Percentiles rank a stretch among this genome's conserved stretches.
Evolutionary conservation across 2,888 invertebrate genomes (phyloP).

Genomic region (Silvanus unidentatus): DNA sequence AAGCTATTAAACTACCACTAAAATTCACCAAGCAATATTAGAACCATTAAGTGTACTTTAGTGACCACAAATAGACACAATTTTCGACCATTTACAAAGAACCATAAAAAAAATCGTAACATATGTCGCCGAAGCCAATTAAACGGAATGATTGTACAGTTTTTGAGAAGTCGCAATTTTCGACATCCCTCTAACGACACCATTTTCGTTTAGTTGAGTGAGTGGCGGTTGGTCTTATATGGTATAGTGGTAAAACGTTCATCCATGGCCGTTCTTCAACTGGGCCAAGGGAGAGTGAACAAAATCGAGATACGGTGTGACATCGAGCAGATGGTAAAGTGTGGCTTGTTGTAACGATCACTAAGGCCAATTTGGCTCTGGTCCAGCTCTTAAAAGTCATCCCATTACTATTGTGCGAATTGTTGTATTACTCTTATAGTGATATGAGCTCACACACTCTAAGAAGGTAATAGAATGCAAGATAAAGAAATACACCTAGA

Average conservation of each 20-base stretch:
- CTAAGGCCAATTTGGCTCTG: conserved; percentile 2
- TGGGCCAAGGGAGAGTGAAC: conserved; percentile 3
- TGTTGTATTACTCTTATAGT: not conserved
- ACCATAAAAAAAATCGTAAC: not conserved
- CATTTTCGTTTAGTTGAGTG: not conserved
- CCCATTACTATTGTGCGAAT: conserved; percentile 1
- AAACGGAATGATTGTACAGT: conserved; percentile 1
- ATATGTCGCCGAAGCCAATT: not conserved
- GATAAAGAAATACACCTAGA: too few species aligned
- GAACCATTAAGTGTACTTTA: too few species aligned
- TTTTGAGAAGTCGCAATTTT: not conserved
- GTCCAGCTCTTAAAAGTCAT: conserved; percentile 7
- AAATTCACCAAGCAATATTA: too few species aligned
- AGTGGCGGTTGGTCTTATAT: too few species aligned
- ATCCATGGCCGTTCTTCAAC: not conserved
- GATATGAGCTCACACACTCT: not conserved
- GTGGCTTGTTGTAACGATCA: conserved; percentile 3
- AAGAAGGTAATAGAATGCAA: too few species aligned
- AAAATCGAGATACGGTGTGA: conserved; percentile 1
- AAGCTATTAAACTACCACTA: too few species aligned
- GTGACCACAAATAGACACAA: too few species aligned
- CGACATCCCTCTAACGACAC: not conserved
- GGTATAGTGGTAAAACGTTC: not conserved
- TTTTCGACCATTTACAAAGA: too few species aligned
- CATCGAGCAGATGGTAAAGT: conserved; percentile 3